Base-by-base conservation (phyloP, 1,140 invertebrate species). In the Acyrthosiphon pisum region DNA sequence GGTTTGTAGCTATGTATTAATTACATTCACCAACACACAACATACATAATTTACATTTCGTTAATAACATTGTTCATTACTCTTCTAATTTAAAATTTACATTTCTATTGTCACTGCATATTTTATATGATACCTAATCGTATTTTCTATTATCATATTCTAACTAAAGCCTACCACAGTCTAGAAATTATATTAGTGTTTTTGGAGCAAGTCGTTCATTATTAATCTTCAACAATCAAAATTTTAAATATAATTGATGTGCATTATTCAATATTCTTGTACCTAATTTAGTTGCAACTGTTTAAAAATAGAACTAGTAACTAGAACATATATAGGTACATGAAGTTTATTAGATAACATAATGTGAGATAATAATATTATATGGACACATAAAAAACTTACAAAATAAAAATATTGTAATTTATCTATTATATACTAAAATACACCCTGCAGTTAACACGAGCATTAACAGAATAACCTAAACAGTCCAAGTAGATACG, bases 41-140 rank as follows among this genome's bases (percentile, higher is more conserved):
- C 20, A 22, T 48, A 88, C 30, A 18, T n/a, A 88, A 88, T 88
- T 88, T 88, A n/a, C 86, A 88, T 88, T 88, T 88, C 50, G 84
- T 87, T 87, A 87, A 87, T 87, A 86, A 87, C 44, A 87, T 48
- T 35, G 20, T 88, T 88, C 44, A 48, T 48, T 22, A 88, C n/a
- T 35, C 30, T 48, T 48, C 86, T 48, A 88, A 48, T 48, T 48
- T 88, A 88, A 88, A 88, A 88, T 88, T 88, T 48, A 48, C 86
- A 87, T 88, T 48, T 88, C 48, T 18, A 88, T 48, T 46, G 26
- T 46, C 46, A n/a, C 30, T 46, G 14, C 9, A 23, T 84, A 84
- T 84, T 84, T 18, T 41, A n/a, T 14, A n/a, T 87, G 11, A 30
- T 86, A 41, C 41, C 41, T 41, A 87, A 87, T 87, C 14, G 1